Evolutionary conservation across 1,140 invertebrate species (phyloP).

Genomic region (Myzus persicae): DNA sequence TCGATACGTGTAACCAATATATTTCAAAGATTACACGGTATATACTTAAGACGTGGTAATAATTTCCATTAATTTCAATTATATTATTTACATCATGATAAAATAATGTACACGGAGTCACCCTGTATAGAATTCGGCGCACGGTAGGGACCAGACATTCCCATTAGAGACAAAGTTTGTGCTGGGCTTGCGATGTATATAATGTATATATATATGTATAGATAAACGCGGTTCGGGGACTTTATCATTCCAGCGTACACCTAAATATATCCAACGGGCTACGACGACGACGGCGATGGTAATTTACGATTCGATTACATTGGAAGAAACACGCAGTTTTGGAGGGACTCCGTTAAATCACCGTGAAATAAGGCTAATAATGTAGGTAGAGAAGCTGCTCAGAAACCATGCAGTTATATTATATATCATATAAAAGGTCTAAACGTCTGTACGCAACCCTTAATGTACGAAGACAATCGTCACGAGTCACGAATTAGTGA

Average conservation of each 20-base stretch:
- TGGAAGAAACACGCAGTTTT: background rate
- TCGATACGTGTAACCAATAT: too few species aligned
- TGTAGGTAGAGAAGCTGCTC: background rate
- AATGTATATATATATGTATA: background rate
- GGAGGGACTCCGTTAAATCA: background rate
- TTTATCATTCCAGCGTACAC: background rate
- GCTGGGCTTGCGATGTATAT: background rate
- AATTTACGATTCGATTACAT: background rate
- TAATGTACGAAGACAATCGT: background rate
- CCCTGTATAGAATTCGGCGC: background rate
- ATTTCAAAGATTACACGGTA: too few species aligned
- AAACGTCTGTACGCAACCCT: background rate
- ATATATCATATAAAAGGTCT: background rate
- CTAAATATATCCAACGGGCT: background rate
- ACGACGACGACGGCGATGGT: background rate
- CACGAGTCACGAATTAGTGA: background rate
- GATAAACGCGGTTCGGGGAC: background rate
- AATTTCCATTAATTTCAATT: too few species aligned
- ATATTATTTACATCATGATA: too few species aligned
- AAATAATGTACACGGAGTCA: background rate
- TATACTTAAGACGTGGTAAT: too few species aligned
- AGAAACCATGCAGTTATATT: background rate
- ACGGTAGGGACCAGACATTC: background rate
- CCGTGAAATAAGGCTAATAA: background rate
- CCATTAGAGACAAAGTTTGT: constrained; percentile 1